Base-by-base conservation (phyloP, 2,113 vertebrate genomes). In the Tragelaphus buxtoni region DNA sequence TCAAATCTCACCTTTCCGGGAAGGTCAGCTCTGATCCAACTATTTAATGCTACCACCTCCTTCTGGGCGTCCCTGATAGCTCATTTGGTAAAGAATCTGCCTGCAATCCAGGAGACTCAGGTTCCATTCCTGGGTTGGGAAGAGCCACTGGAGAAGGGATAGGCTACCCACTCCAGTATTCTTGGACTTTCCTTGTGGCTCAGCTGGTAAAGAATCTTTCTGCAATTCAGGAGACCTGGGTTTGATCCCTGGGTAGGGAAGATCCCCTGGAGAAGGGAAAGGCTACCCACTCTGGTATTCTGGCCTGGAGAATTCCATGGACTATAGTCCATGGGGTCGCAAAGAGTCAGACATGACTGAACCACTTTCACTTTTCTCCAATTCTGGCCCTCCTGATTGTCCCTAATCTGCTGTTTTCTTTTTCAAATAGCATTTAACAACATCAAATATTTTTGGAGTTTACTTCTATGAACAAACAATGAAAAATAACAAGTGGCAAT, bases 371-470 rank as follows among this genome's bases (percentile, higher is more conserved):
- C n/a, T 69, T 20, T 69, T 35, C 45, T 39, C 61, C 5, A 72
- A 1, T 60, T 53, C 42, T n/a, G 20, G 42, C n/a, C 81, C n/a
- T 72, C 32, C 26, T 32, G n/a, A 55, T 39, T 3, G 11, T 81
- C 53, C 20, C 56, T 61, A 35, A 13, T 61, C 42, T 47, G 12
- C 12, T 30, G 26, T 51, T 83, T 88, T 60, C 17, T 80, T 86
- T 91, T 63, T 82, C 55, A 81, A 13, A 55, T 11, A n/a, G 16
- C 55, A 89, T 93, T 82, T 49, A 82, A 53, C 55, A 60, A 45
- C 45, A 42, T 35, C 18, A 39, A 53, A 47, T 85, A 51, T 42
- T 86, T 90, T 28, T 35, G 53, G 39, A 80, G 17, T 77, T 85
- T 85, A 42, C 26, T 56, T 77, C 56, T n/a, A 6, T 14, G 53